These are phyloP conservation scores for Monodelphis domestica DNA, from an alignment of 2,797 vertebrate genomes.

Conservation along the genomic window DNA sequence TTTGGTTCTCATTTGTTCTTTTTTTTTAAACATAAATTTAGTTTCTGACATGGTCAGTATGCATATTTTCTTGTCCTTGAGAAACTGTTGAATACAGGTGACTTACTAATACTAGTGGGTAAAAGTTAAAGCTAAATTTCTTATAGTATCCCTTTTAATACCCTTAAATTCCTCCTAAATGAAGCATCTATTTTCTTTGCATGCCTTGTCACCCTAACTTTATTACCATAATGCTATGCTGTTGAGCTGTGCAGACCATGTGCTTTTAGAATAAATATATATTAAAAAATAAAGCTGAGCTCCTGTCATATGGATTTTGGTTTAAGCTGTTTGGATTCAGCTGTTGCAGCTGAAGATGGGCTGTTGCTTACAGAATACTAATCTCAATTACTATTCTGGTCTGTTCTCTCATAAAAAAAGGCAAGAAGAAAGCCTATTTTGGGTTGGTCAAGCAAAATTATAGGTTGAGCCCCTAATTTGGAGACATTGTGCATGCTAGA, in stretches of 20 bases:
- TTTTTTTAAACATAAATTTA: slow-evolving; percentile 63
- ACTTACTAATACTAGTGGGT: slow-evolving; percentile 41
- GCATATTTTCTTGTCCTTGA: slow-evolving; percentile 58
- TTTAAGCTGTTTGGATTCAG: slow-evolving; percentile 63
- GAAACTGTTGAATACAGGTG: slow-evolving; percentile 60
- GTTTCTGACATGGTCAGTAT: slow-evolving; percentile 64
- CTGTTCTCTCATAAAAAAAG: slow-evolving; percentile 57
- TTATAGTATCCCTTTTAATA: slow-evolving; percentile 15
- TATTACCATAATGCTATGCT: slow-evolving; percentile 47
- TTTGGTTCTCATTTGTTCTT: slow-evolving; percentile 69
- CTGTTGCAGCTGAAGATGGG: slow-evolving; percentile 67
- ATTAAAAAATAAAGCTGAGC: slow-evolving; percentile 56
- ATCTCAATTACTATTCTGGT: slow-evolving; percentile 67
- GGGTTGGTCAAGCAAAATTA: slow-evolving; percentile 69
- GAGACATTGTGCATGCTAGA: slow-evolving; percentile 46
- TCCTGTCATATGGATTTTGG: slow-evolving; percentile 70
- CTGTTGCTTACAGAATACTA: slow-evolving; percentile 71
- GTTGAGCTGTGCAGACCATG: slow-evolving; percentile 58
- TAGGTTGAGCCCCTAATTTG: slow-evolving; percentile 30
- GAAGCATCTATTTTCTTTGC: slow-evolving; percentile 62
- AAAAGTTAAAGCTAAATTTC: slow-evolving; percentile 37
- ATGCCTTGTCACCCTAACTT: slow-evolving; percentile 60
- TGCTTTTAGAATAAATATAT: slow-evolving; percentile 76
- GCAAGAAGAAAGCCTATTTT: slow-evolving; percentile 64
- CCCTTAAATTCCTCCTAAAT: slow-evolving; percentile 48